Evolutionary conservation across 2,797 vertebrate genomes (phyloP).

Genomic region (Linurgus olivaceus): DNA sequence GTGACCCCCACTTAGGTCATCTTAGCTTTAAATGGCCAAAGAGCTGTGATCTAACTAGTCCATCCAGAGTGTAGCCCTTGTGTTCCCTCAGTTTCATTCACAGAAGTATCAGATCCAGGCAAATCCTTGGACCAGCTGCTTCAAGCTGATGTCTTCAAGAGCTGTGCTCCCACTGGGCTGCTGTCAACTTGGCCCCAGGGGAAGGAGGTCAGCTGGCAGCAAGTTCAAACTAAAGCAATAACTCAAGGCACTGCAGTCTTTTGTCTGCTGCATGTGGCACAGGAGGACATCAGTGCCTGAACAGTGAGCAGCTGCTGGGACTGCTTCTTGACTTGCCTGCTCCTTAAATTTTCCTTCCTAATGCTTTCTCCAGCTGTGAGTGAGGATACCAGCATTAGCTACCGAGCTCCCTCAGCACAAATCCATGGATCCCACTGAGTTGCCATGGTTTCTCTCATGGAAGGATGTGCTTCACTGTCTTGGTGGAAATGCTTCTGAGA

Average conservation of each 20-base stretch:
- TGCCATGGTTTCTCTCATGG: constrained; percentile 18
- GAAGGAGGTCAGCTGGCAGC: background rate
- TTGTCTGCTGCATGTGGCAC: background rate
- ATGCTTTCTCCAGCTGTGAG: background rate
- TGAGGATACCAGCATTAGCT: background rate
- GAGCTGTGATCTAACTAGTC: background rate
- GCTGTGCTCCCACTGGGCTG: background rate
- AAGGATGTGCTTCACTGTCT: background rate
- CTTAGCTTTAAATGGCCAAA: background rate
- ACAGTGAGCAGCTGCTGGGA: background rate
- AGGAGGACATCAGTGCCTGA: background rate
- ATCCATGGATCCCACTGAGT: constrained; percentile 6
- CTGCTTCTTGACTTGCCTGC: background rate
- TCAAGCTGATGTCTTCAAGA: background rate
- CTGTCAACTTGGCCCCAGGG: background rate
- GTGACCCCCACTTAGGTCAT: background rate
- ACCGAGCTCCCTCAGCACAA: background rate
- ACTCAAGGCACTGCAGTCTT: background rate
- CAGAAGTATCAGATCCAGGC: background rate
- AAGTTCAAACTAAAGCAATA: background rate
- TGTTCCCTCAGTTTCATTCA: background rate
- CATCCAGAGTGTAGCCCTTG: background rate
- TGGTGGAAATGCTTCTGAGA: background rate
- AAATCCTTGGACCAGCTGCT: background rate
- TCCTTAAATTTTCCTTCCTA: background rate